Percentiles rank a stretch among this genome's conserved stretches.
Evolutionary conservation across 1,140 invertebrate genomes (phyloP).

Genomic region (Helicorthomorpha holstii): DNA sequence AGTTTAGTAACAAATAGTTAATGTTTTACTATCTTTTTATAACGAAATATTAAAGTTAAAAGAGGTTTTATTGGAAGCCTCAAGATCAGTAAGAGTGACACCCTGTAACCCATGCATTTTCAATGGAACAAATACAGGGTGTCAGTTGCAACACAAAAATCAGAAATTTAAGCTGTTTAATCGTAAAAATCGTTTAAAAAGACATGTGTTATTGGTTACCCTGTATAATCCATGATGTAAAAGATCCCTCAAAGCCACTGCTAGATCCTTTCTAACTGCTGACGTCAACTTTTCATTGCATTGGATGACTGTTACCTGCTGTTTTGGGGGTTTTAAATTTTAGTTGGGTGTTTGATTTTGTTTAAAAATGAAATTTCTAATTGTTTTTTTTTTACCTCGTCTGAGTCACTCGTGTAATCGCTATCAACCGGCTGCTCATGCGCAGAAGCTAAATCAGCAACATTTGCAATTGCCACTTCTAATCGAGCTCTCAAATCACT

Average conservation of each 20-base stretch:
- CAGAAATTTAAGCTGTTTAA: too few species aligned
- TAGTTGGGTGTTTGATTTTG: background rate
- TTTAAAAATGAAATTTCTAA: slow-evolving; percentile 3
- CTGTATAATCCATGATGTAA: slow-evolving; percentile 88
- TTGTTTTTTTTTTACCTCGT: slow-evolving; percentile 24
- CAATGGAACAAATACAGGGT: too few species aligned
- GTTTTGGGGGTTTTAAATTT: background rate
- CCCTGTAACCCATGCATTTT: too few species aligned
- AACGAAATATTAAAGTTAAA: background rate
- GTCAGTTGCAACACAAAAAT: too few species aligned
- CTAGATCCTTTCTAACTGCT: slow-evolving; percentile 78
- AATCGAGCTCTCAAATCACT: slow-evolving; percentile 79
- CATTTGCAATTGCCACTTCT: slow-evolving; percentile 70
- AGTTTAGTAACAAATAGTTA: too few species aligned
- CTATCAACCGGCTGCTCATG: slow-evolving; percentile 32
- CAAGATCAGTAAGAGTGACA: too few species aligned
- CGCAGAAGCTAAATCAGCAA: slow-evolving; percentile 38
- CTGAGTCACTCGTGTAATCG: slow-evolving; percentile 44
- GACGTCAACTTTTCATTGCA: slow-evolving; percentile 59
- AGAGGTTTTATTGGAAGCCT: background rate
- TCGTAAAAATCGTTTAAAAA: too few species aligned
- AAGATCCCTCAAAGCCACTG: slow-evolving; percentile 70
- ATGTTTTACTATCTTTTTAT: too few species aligned
- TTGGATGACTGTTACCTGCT: slow-evolving; percentile 29
- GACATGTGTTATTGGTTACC: too few species aligned